Evolutionary conservation across 2,113 vertebrate genomes (phyloP).

Genomic region (Nettapus auritus): DNA sequence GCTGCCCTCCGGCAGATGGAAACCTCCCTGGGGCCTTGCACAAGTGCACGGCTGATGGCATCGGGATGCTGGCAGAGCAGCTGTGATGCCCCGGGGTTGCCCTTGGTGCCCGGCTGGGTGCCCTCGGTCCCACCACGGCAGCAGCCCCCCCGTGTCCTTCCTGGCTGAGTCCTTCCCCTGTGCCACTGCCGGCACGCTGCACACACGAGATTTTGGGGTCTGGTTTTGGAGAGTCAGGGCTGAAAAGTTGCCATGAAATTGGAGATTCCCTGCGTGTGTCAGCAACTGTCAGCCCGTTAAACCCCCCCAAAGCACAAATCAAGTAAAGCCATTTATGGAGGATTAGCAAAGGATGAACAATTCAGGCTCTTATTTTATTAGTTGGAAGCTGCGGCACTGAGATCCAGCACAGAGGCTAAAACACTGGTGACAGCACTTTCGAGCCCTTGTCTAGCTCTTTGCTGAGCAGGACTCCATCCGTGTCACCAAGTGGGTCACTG

Average conservation of each 20-base stretch:
- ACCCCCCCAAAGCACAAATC: not conserved
- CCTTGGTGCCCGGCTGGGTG: too few relatives aligned
- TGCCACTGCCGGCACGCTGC: not conserved
- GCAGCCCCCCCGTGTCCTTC: not conserved
- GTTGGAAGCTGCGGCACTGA: not conserved
- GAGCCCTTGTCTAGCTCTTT: rapidly evolving
- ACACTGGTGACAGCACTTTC: rapidly evolving
- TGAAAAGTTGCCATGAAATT: rapidly evolving
- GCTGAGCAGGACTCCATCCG: rapidly evolving
- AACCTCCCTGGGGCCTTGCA: too few relatives aligned
- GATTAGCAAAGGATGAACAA: constrained; percentile 4
- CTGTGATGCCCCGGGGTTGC: not conserved
- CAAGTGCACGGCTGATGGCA: too few relatives aligned
- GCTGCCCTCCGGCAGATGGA: too few relatives aligned
- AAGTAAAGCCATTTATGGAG: not conserved
- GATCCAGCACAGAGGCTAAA: not conserved
- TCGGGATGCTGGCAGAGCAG: rapidly evolving
- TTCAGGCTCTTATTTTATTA: not conserved
- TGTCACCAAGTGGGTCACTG: rapidly evolving
- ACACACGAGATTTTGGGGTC: rapidly evolving
- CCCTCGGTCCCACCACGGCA: too few relatives aligned
- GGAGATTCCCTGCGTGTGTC: not conserved
- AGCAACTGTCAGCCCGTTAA: not conserved
- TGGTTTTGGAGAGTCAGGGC: rapidly evolving
- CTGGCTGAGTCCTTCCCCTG: not conserved